phyloP scores from a whole-genome alignment of 2,113 vertebrate species.

The Orientallactaga bullata region DNA sequence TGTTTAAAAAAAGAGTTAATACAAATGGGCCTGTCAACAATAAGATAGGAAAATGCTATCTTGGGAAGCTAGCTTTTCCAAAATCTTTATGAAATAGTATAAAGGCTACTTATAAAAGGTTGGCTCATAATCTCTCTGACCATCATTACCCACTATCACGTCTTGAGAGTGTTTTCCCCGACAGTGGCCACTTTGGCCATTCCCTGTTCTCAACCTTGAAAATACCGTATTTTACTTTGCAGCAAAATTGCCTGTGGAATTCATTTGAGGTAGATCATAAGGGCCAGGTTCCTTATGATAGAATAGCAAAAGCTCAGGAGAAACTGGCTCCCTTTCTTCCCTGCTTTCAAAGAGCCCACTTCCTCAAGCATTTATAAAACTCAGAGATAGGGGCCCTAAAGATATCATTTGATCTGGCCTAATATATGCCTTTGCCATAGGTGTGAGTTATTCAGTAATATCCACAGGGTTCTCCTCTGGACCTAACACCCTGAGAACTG shows the following conservation, averaged over 20 bases:
- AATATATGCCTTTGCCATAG: neutral
- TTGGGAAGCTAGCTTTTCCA: neutral
- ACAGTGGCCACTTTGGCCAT: neutral
- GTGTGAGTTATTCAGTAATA: neutral
- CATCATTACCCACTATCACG: neutral
- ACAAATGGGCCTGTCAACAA: neutral
- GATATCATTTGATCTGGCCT: neutral
- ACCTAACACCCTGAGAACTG: neutral
- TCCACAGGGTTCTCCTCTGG: neutral
- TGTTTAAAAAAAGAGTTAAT: too few relatives aligned
- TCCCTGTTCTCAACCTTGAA: neutral
- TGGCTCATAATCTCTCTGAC: neutral
- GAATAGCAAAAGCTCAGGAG: neutral
- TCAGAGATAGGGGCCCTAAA: neutral
- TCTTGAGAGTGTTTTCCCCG: too few relatives aligned
- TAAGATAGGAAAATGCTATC: neutral
- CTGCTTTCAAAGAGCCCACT: neutral
- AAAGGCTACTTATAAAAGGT: neutral
- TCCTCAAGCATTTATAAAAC: neutral
- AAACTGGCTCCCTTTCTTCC: neutral
- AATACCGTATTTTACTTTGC: neutral
- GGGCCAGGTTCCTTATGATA: too few relatives aligned
- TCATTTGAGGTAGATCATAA: neutral
- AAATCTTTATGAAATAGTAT: neutral
- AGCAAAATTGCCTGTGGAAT: neutral